Evolutionary conservation across 2,797 vertebrate species (phyloP), one percentile per base, ranked within the genome.

Genomic region (Catamblyrhynchus diadema): DNA sequence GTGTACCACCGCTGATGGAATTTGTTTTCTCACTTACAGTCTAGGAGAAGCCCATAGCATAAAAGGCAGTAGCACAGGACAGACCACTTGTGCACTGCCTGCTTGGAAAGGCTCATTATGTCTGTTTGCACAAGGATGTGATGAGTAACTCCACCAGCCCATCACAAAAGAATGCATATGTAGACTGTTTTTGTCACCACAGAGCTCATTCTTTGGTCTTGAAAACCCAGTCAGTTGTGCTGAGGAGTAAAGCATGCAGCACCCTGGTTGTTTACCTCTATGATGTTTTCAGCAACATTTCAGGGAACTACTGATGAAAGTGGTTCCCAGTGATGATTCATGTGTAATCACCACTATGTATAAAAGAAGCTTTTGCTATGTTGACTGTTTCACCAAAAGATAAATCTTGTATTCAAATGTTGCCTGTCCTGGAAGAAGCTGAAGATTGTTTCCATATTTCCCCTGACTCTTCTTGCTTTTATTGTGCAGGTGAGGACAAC

Each of bases 401-500:
- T 51, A 79, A 60, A 56, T 64, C 13, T 50, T 48, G 4, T 35
- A 33, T 72, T 81, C 10, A 59, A 30, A 53, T 42, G 6, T 39
- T 83, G 27, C 50, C 42, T 54, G 21, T 86, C 39, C 17, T 83
- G 37, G 66, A 48, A 82, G 27, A 28, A 64, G 8, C 2, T 75
- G 64, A 93, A 67, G 16, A 72, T 28, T 35, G 12, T 16, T 81
- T 90, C 23, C 19, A 0, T 53, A n/a, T 82, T 81, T 83, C 27
- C 60, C 35, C n/a, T 67, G 10, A 81, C 14, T 22, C 66, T 62
- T 94, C 39, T 81, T 90, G 91, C 33, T 96, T 48, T 88, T 91
- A 47, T 25, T 94, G 45, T 33, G 23, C 90, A 99, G 99, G 99
- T 81, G 99, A 99, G 95, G 99, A 99, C 89, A 98, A 99, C 93